Conservation (phyloP, 2,797 vertebrate species). For the Muraenolepis orangiensis region DNA sequence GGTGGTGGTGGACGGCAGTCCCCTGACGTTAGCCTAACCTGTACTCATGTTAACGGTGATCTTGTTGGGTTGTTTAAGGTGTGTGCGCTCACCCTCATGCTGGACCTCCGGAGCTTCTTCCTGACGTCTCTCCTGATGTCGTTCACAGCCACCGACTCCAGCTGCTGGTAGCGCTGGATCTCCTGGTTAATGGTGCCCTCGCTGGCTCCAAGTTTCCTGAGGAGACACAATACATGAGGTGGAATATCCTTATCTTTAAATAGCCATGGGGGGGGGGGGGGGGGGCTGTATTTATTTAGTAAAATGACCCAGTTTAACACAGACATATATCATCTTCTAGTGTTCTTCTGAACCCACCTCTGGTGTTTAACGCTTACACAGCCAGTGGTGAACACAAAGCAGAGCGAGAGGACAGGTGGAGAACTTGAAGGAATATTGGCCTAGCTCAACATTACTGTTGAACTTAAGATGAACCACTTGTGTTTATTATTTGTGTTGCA, state of each 20-base stretch:
- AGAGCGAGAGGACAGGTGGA: neutral
- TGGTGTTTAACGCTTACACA: neutral
- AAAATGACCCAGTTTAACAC: neutral
- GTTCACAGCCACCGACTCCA: slow-evolving; percentile 97
- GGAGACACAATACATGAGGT: neutral
- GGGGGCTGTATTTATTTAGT: neutral
- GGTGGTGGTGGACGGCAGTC: too few species aligned
- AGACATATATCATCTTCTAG: neutral
- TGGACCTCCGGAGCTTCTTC: slow-evolving; percentile 96
- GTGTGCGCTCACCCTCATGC: slow-evolving; percentile 86
- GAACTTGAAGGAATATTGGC: neutral
- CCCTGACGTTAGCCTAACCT: too few species aligned
- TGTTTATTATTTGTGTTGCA: neutral
- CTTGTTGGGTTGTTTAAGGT: too few species aligned
- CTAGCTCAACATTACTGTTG: neutral
- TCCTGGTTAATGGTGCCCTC: slow-evolving; percentile 99
- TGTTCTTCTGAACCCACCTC: neutral
- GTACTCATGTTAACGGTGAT: too few species aligned
- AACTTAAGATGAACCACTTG: too few species aligned
- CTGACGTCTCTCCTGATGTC: slow-evolving; percentile 95
- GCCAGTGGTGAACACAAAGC: neutral
- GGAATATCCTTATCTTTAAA: slow-evolving; percentile 22
- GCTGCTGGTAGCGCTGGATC: slow-evolving; percentile 96
- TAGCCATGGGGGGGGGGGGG: too few species aligned
- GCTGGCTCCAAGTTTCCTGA: slow-evolving; percentile 95